Evolutionary conservation across 1,140 invertebrate genomes (phyloP), one percentile per base, ranked within the genome.

Genomic region (Conus betulinus): DNA sequence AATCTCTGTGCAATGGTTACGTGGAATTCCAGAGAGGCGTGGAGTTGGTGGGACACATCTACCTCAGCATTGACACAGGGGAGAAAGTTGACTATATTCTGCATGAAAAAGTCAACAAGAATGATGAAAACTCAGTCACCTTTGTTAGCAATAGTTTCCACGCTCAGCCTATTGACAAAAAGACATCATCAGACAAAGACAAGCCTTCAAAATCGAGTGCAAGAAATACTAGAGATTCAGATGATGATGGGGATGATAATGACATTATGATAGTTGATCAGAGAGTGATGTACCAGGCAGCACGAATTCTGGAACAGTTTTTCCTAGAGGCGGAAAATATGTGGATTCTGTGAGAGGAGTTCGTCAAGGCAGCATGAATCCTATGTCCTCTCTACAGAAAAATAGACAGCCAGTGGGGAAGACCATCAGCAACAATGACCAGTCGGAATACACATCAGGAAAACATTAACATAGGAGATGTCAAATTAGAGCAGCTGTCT

Each of bases 91-190:
- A 90, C 81, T 90, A 90, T 60, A 87, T 90, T 74, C 55, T 90
- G 25, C 88, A 90, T 87, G 89, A 90, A 84, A 90, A 90, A 90
- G 89, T 90, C 4, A 88, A 87, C 71, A 90, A 90, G 85, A 90
- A 84, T 71, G 89, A 90, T 76, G 89, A 90, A 63, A 88, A 88
- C 74, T 88, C 87, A 3, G 87, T 88, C 3, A 88, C 85, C 23
- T 90, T 90, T 84, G 86, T 90, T 23, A 90, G 89, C 57, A 90
- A 90, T 71, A 90, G 89, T 63, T 90, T 90, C 53, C 89, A 90
- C 88, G 89, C 89, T 39, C 87, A 88, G 23, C 87, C 87, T n/a
- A 53, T 67, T 55, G 84, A 90, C 52, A 90, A 90, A 39, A 51
- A 78, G 15, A 87, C 85, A 55, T 51, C 84, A 60, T 63, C 57